Percentiles rank a stretch among this genome's conserved stretches.
phyloP scores from a whole-genome alignment of 2,888 invertebrate genomes.

The Trachelus tabidus region DNA sequence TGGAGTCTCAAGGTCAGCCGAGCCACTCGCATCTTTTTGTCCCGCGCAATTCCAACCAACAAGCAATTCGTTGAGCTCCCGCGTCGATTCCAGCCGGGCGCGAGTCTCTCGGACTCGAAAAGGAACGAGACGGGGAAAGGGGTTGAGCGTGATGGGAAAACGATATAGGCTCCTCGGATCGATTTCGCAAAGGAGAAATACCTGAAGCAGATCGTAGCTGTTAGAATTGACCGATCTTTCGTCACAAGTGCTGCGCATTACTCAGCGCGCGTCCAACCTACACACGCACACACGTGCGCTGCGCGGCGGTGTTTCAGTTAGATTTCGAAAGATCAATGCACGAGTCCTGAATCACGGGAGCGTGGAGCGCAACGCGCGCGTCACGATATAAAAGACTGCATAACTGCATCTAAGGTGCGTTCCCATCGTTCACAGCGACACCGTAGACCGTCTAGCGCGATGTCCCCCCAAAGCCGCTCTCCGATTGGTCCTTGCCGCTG shows the following conservation, averaged over 20 bases:
- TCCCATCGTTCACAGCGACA: constrained; percentile 23
- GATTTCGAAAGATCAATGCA: constrained; percentile 11
- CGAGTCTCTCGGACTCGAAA: neutral
- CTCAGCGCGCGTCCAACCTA: neutral
- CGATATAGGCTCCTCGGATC: neutral
- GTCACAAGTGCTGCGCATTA: neutral
- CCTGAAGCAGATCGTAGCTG: neutral
- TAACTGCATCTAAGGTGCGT: constrained; percentile 45
- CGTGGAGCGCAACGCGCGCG: constrained; percentile 26
- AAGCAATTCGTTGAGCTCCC: neutral
- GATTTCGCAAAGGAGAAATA: neutral
- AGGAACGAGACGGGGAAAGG: neutral
- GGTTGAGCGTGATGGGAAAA: neutral
- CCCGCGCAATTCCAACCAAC: neutral
- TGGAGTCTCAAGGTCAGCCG: neutral
- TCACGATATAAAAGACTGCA: constrained; percentile 35
- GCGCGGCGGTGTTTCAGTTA: neutral
- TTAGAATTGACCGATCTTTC: neutral
- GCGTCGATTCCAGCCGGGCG: neutral
- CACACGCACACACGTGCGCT: neutral
- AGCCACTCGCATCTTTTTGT: neutral
- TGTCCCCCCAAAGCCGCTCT: constrained; percentile 8
- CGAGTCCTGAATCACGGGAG: constrained; percentile 38
- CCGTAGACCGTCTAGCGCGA: neutral
- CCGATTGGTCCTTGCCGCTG: constrained; percentile 33